Base-by-base conservation (phyloP, 2,113 vertebrate species). In the Piprites chloris region DNA sequence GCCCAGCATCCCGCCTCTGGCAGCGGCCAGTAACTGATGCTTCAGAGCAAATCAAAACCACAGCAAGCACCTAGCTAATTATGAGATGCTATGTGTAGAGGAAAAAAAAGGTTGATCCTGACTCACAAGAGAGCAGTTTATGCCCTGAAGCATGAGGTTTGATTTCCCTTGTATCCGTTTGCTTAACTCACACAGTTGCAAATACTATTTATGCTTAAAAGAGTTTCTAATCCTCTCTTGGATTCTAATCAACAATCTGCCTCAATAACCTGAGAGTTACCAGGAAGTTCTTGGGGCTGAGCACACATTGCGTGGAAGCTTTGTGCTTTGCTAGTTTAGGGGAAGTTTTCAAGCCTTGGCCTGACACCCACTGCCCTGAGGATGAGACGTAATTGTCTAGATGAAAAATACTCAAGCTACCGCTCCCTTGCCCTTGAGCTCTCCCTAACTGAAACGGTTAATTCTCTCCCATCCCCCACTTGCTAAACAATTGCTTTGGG, bases 121-220 rank as follows among this genome's bases (percentile, higher is more conserved):
- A 96, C 90, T 96, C 95, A 96, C 79, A 96, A 72, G 93, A 97
- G 95, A 96, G 84, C 95, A 96, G 96, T 96, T 96, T 96, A 92
- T 97, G 95, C 95, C 96, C 96, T 68, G 92, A 89, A 96, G 96
- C 95, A 0, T 82, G 88, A 87, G 90, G 96, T 94, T 95, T 96
- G 96, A 96, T 96, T 96, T 97, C 96, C 88, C 96, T 85, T 95
- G 95, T 96, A 97, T 96, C 92, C 76, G 61, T 96, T 96, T 95
- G 92, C 85, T 93, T 96, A 91, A 89, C 90, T 97, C 90, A 79
- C 86, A 96, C 83, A 96, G 90, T 94, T 97, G 96, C 96, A 94
- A 96, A 94, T 93, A 90, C 68, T 89, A 62, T 95, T 94, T 96
- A 88, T 90, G 93, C 96, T 97, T 94, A 96, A 96, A 96, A 94